Evolutionary conservation across 2,888 invertebrate genomes (phyloP), one percentile per base, ranked within the genome.

Genomic region (Beris chalybata): DNA sequence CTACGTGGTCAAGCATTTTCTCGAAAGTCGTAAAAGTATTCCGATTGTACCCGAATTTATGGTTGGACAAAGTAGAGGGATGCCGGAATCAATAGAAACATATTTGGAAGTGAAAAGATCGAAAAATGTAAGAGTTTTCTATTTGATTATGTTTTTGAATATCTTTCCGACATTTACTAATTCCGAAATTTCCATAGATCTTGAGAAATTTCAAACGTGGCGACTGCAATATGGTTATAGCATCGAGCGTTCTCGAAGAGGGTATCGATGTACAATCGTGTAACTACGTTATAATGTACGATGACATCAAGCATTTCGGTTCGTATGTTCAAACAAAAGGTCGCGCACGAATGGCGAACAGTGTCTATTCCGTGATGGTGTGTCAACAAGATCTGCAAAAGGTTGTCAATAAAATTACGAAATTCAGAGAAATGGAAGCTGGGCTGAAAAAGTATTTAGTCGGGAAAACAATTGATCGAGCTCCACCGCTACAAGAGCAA

Each of bases 251-350:
- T 0, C 82, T 96, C 32, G 96, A 96, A 77, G 96, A 96, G 81
- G 95, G 95, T 0, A 86, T 95, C 7, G 95, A 96, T 78, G 85
- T 96, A 32, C 90, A 89, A 3, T 85, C 86, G 32, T 97, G 97
- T 76, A 88, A 90, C 69, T 79, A 93, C 48, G 90, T 96, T 0
- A 74, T 95, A 15, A 85, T 90, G 58, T 92, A 89, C 75, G 92
- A 93, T 75, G 76, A 81, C 1, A 85, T 91, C 0, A 76, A 82
- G 59, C 89, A 91, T 73, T 92, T 91, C 72, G 83, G 92, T 57
- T 89, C 92, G 0, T 97, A 95, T 75, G 86, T 96, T 47, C 95
- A 95, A 79, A 91, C 93, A 69, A 94, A 95, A 85, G 95, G 86
- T 2, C 85, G 97, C 65, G 96, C 96, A 0, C 83, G 92, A n/a